Base-by-base conservation (phyloP, 2,888 invertebrate genomes). In the Eueremaeus valkanovi region DNA sequence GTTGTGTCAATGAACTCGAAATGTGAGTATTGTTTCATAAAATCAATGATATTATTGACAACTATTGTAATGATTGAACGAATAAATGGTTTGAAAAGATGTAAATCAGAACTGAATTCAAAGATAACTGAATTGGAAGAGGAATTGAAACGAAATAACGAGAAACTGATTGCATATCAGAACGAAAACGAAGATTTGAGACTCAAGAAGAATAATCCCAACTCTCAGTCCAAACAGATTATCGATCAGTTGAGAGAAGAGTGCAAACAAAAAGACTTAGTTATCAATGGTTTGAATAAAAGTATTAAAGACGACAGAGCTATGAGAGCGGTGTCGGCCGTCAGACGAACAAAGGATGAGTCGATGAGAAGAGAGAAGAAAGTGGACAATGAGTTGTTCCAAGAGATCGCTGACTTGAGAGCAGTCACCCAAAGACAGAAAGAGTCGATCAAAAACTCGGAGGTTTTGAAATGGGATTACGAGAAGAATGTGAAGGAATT, bases 361-460 rank as follows among this genome's bases (percentile, higher is more conserved):
- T 8, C 31, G n/a, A n/a, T n/a, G 9, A 31, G 61, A 11, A 61
- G 33, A 51, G 66, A 74, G 18, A 74, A 74, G 27, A 74, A 74
- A 29, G 68, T 68, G 3, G 74, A 74, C 33, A 74, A 74, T 42
- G 18, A 66, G n/a, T 33, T 74, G 27, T 74, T 74, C 49, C 74
- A 74, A 55, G 74, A 74, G 33, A 24, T 42, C 29, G 74, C 74
- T 24, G 40, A 74, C n/a, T 40, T 74, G 33, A 66, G 74, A 29
- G 13, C 68, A 8, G 31, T 40, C 27, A 49, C 70, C 18, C 24
- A 66, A 24, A 51, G 24, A 3, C 45, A 68, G 24, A 74, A 55
- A 16, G n/a, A 24, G 16, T 49, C 40, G 21, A 36, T 55, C 21
- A 36, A 36, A 21, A 8, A 27, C 13, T 24, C 45, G 6, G 74